These are phyloP conservation scores for Mallotus villosus DNA, from an alignment of 2,797 vertebrate genomes.

Conservation along the genomic window DNA sequence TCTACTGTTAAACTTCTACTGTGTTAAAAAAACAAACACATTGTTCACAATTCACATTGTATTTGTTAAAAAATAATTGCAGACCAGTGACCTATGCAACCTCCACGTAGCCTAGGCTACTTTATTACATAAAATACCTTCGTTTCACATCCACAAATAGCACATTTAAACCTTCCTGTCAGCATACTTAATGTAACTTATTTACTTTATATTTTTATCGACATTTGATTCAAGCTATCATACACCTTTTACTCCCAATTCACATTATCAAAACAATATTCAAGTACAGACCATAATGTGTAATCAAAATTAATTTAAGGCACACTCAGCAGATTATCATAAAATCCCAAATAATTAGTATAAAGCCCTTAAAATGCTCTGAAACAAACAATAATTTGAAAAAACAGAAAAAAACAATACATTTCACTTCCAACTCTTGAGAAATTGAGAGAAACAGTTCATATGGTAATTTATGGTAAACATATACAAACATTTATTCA, in stretches of 20 bases:
- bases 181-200: constrained; percentile 13
- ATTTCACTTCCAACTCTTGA: background rate
- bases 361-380: constrained; percentile 14
- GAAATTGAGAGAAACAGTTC: background rate
- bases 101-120: background rate
- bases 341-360: constrained; percentile 21
- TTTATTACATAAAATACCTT: background rate
- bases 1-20: too few relatives aligned
- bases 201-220: constrained; percentile 28
- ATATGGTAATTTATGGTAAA: background rate
- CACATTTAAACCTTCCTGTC: background rate
- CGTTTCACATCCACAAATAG: background rate
- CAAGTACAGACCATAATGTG: constrained; percentile 38
- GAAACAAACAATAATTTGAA: background rate
- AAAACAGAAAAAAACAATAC: background rate
- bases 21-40: background rate
- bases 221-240: constrained; percentile 30
- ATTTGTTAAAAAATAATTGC: background rate
- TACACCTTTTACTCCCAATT: constrained; percentile 8
- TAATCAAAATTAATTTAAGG: constrained; percentile 52
- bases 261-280: constrained; percentile 31
- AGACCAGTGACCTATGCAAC: background rate
- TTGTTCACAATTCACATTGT: background rate
- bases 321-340: constrained; percentile 51
- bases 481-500: background rate